phyloP scores from a whole-genome alignment of 2,797 vertebrate genomes.

The Chrosomus eos region DNA sequence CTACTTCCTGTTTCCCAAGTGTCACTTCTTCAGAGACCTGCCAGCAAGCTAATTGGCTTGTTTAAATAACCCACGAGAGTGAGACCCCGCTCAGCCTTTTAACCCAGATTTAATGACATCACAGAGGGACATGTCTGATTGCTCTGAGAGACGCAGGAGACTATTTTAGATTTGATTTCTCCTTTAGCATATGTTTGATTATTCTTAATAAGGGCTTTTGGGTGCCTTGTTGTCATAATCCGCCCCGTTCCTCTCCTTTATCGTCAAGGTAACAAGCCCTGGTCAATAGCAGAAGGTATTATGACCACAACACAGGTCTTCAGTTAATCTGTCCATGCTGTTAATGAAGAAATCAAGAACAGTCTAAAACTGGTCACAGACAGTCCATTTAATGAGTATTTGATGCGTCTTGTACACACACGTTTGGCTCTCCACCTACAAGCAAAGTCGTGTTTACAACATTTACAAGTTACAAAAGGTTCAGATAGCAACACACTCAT shows the following conservation, averaged over 20 bases:
- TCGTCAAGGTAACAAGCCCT: slow-evolving; percentile 1
- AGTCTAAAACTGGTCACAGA: neutral
- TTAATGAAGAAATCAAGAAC: neutral
- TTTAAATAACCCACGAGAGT: slow-evolving; percentile 73
- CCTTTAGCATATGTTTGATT: slow-evolving; percentile 33
- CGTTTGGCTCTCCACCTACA: neutral
- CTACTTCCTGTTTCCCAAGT: slow-evolving; percentile 71
- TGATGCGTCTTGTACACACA: neutral
- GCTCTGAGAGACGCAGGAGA: slow-evolving; percentile 61
- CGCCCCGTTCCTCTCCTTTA: slow-evolving; percentile 14
- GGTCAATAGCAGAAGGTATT: neutral
- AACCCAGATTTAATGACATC: slow-evolving; percentile 69
- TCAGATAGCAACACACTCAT: neutral
- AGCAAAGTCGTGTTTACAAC: neutral
- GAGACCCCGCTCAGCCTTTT: slow-evolving; percentile 59
- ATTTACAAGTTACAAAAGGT: neutral
- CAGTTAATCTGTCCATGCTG: slow-evolving; percentile 5
- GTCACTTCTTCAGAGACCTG: slow-evolving; percentile 66
- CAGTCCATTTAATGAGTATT: neutral
- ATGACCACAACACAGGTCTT: neutral
- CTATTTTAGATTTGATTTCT: slow-evolving; percentile 28
- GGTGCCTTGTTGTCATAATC: slow-evolving; percentile 6
- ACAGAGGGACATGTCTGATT: slow-evolving; percentile 63
- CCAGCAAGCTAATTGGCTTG: slow-evolving; percentile 74
- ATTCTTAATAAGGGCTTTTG: slow-evolving; percentile 36